phyloP scores from a whole-genome alignment of 2,888 invertebrate species.

The Dysmachus trigonus region DNA sequence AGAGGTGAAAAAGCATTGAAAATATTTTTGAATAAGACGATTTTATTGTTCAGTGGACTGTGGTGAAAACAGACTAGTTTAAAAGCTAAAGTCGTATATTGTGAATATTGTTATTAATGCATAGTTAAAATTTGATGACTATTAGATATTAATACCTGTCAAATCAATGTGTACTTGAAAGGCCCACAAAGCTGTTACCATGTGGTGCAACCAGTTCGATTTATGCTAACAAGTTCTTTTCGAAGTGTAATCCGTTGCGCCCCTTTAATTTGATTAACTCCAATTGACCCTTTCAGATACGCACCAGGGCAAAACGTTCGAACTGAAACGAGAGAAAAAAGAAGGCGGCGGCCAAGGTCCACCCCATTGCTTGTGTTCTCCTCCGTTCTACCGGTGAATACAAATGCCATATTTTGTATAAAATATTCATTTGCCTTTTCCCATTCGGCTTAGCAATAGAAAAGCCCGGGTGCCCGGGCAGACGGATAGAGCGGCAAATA shows the following conservation, averaged over 20 bases:
- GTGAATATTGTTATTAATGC: too few relatives aligned
- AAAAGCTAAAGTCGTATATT: too few relatives aligned
- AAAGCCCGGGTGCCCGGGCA: neutral
- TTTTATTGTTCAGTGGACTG: too few relatives aligned
- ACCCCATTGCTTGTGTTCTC: neutral
- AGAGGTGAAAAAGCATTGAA: too few relatives aligned
- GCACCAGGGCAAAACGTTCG: neutral
- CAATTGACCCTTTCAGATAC: neutral
- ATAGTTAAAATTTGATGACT: too few relatives aligned
- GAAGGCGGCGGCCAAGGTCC: neutral
- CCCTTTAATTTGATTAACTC: neutral
- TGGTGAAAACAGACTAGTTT: too few relatives aligned
- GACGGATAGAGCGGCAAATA: neutral
- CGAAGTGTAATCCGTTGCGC: neutral
- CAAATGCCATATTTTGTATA: slow-evolving; percentile 46
- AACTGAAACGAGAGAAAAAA: neutral
- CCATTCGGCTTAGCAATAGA: neutral
- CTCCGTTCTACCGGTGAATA: slow-evolving; percentile 28
- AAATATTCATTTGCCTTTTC: slow-evolving; percentile 46
- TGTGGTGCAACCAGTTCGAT: neutral
- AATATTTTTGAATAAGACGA: too few relatives aligned
- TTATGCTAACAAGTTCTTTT: neutral
- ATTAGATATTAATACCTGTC: too few relatives aligned
- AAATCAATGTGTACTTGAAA: too few relatives aligned
- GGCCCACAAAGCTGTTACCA: neutral